These are phyloP conservation scores for Scomberomorus guttatus DNA, from an alignment of 2,797 vertebrate species.

Conservation along the genomic window DNA sequence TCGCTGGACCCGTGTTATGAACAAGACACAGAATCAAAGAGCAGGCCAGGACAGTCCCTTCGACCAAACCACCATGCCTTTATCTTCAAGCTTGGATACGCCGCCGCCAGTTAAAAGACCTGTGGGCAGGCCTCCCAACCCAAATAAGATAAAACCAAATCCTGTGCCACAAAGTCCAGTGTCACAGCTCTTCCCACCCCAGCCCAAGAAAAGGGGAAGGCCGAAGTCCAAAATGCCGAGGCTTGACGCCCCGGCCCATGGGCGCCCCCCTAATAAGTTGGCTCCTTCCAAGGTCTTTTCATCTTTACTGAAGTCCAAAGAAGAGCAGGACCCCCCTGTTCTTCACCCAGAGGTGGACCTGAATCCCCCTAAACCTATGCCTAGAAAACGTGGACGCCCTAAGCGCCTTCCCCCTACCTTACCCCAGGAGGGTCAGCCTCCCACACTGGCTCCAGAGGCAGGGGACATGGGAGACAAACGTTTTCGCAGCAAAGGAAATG, in stretches of 20 bases:
- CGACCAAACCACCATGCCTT: slow-evolving; percentile 73
- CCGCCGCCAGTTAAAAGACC: slow-evolving; percentile 81
- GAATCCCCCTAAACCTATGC: slow-evolving; percentile 92
- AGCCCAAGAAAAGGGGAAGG: slow-evolving; percentile 90
- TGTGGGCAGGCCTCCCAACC: slow-evolving; percentile 86
- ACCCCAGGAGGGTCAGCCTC: slow-evolving; percentile 92
- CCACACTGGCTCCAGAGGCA: slow-evolving; percentile 90
- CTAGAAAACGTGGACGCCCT: slow-evolving; percentile 95
- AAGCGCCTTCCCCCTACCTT: slow-evolving; percentile 92
- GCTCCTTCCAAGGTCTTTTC: slow-evolving; percentile 95
- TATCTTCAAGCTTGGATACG: slow-evolving; percentile 72
- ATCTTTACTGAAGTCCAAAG: slow-evolving; percentile 92
- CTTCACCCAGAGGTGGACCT: slow-evolving; percentile 97
- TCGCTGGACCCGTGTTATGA: slow-evolving; percentile 92
- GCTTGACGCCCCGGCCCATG: slow-evolving; percentile 90
- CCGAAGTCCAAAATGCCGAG: slow-evolving; percentile 96
- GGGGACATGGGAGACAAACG: slow-evolving; percentile 87
- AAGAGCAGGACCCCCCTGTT: slow-evolving; percentile 95
- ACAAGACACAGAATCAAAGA: slow-evolving; percentile 79
- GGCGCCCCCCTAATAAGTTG: slow-evolving; percentile 89
- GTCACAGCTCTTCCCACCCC: slow-evolving; percentile 80
- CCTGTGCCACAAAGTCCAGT: slow-evolving; percentile 74
- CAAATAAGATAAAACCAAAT: slow-evolving; percentile 86
- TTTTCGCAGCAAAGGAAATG: slow-evolving; percentile 92
- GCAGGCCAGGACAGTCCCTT: slow-evolving; percentile 68